A percentile compares a stretch with the other conserved stretches of the same genome.
Evolutionary conservation across 2,113 vertebrate genomes (phyloP).

Genomic region (Dromas ardeola): DNA sequence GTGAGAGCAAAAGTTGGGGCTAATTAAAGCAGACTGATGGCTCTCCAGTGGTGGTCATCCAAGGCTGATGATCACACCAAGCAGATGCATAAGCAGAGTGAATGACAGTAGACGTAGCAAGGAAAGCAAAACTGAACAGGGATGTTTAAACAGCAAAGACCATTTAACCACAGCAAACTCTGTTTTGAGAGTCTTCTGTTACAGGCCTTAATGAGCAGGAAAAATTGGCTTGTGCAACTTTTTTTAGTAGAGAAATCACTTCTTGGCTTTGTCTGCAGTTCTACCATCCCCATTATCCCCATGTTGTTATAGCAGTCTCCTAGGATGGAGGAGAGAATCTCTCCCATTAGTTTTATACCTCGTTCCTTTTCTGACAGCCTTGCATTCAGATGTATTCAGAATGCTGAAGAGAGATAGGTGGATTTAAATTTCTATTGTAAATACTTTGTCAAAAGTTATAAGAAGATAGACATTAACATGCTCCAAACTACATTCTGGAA

Average conservation of each 20-base stretch:
- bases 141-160: neutral
- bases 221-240: neutral
- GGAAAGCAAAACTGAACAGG: neutral
- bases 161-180: neutral
- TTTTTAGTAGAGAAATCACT: neutral
- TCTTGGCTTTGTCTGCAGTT: neutral
- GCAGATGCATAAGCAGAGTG: neutral
- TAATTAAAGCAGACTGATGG: neutral
- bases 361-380: neutral
- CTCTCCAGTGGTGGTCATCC: neutral
- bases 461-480: neutral
- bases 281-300: neutral
- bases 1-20: neutral
- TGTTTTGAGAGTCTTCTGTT: neutral
- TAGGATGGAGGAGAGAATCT: neutral
- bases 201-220: neutral
- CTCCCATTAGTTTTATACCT: neutral
- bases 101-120: fast-evolving
- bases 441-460: neutral
- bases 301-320: neutral
- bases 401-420: neutral
- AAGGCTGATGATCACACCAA: neutral
- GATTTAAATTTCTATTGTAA: neutral
- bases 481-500: neutral
- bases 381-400: neutral